Conservation (phyloP, 2,888 invertebrate species). For the Epinotia brunnichana region DNA sequence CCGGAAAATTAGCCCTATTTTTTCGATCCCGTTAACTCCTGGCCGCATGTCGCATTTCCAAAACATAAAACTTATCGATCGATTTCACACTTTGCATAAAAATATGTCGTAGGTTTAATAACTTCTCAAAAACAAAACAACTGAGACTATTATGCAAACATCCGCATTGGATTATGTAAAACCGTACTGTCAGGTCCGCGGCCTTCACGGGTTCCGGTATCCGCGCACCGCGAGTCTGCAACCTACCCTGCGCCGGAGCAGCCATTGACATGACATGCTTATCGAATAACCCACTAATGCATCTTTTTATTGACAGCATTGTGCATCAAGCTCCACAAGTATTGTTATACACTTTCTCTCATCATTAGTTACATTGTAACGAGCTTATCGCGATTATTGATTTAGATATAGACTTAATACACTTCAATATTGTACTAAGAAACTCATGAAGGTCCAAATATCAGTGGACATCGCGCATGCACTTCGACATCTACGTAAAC, state of each 20-base stretch:
- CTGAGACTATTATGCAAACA: conserved; percentile 38
- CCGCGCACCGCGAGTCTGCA: conserved; percentile 51
- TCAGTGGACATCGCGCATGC: conserved; percentile 70
- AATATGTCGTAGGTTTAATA: not conserved
- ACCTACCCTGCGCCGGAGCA: conserved; percentile 34
- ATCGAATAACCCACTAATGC: conserved; percentile 52
- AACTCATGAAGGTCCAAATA: conserved; percentile 71
- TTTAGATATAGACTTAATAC: not conserved
- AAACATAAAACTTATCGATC: not conserved
- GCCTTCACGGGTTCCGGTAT: conserved; percentile 57
- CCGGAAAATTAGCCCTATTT: not conserved
- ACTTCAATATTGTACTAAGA: conserved; percentile 21
- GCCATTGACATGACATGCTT: conserved; percentile 53
- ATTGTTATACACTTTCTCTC: conserved; percentile 25
- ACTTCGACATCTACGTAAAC: conserved; percentile 83
- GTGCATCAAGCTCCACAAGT: not conserved
- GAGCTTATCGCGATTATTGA: not conserved
- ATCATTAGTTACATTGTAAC: conserved; percentile 5
- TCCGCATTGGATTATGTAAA: conserved; percentile 45
- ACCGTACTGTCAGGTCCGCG: conserved; percentile 44
- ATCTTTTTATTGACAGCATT: conserved; percentile 34
- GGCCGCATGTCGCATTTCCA: too few relatives aligned
- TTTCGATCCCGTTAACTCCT: too few relatives aligned
- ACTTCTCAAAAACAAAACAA: conserved; percentile 25
- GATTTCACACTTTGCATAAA: not conserved